phyloP scores from a whole-genome alignment of 1,140 invertebrate genomes.

The Atopsyche davidsoni region DNA sequence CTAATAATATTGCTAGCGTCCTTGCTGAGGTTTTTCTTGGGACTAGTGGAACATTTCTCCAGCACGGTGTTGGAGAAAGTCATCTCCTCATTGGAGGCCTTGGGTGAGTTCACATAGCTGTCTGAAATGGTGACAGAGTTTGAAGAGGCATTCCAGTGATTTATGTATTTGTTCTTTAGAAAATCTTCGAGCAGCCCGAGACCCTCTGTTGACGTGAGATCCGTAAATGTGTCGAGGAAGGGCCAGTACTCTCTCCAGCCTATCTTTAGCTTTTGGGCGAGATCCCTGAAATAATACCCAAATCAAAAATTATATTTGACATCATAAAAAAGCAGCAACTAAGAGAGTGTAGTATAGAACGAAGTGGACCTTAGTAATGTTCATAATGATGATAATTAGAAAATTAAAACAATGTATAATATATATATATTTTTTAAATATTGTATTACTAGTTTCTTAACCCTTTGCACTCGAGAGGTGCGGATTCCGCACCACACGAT shows the following conservation, averaged over 20 bases:
- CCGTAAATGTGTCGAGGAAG: conserved; percentile 73
- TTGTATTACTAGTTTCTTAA: not conserved
- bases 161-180: conserved; percentile 51
- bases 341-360: too few relatives aligned
- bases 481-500: too few relatives aligned
- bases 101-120: conserved; percentile 31
- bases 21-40: conserved; percentile 19
- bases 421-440: not conserved
- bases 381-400: conserved; percentile 1
- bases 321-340: too few relatives aligned
- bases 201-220: conserved; percentile 66
- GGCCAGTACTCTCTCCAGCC: conserved; percentile 90
- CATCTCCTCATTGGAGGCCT: conserved; percentile 12
- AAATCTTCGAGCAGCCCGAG: conserved; percentile 67
- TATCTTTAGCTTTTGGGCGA: conserved; percentile 69
- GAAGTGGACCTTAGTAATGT: too few relatives aligned
- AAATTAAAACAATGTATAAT: not conserved
- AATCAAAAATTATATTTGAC: too few relatives aligned
- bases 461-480: too few relatives aligned
- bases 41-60: conserved; percentile 4
- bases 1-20: conserved; percentile 36
- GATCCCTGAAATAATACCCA: conserved; percentile 50
- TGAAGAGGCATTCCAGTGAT: conserved; percentile 29
- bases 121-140: conserved; percentile 40
- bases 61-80: not conserved